Conservation (phyloP, 2,888 invertebrate species). For the Loripinus fragilis region DNA sequence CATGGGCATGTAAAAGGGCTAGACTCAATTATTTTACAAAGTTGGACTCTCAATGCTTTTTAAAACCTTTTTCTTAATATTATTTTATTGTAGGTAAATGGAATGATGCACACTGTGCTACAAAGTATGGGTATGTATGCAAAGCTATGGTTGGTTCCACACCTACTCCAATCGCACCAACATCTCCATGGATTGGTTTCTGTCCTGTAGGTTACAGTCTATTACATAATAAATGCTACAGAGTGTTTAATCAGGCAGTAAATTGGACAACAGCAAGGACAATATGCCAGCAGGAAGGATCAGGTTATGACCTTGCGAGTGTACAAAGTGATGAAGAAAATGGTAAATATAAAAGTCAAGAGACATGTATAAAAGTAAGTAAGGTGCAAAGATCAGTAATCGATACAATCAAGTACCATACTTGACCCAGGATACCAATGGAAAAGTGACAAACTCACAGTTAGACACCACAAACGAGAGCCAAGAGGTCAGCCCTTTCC, state of each 20-base stretch:
- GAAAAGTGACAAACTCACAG: too few relatives aligned
- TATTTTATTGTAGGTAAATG: slow-evolving; percentile 65
- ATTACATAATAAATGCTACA: slow-evolving; percentile 70
- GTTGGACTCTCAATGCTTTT: too few relatives aligned
- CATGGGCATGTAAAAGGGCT: too few relatives aligned
- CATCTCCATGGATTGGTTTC: slow-evolving; percentile 55
- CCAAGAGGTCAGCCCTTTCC: too few relatives aligned
- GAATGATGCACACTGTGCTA: slow-evolving; percentile 72
- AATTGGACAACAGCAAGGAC: slow-evolving; percentile 64
- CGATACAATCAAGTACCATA: too few relatives aligned
- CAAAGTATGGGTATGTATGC: slow-evolving; percentile 69
- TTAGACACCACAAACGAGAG: too few relatives aligned
- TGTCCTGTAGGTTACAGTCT: slow-evolving; percentile 70
- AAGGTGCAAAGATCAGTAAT: too few relatives aligned
- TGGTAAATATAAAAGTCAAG: slow-evolving; percentile 50
- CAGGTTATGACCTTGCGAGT: slow-evolving; percentile 67
- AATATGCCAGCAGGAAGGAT: slow-evolving; percentile 55
- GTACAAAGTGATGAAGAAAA: slow-evolving; percentile 65
- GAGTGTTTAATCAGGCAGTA: slow-evolving; percentile 53
- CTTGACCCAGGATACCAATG: too few relatives aligned
- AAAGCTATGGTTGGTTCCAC: slow-evolving; percentile 51
- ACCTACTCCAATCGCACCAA: slow-evolving; percentile 53
- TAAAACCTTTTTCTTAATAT: too few relatives aligned
- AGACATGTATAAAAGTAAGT: too few relatives aligned
- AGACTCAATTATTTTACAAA: too few relatives aligned